Conservation (phyloP, 1,140 invertebrate species). For the Drosophila lacertosa region DNA sequence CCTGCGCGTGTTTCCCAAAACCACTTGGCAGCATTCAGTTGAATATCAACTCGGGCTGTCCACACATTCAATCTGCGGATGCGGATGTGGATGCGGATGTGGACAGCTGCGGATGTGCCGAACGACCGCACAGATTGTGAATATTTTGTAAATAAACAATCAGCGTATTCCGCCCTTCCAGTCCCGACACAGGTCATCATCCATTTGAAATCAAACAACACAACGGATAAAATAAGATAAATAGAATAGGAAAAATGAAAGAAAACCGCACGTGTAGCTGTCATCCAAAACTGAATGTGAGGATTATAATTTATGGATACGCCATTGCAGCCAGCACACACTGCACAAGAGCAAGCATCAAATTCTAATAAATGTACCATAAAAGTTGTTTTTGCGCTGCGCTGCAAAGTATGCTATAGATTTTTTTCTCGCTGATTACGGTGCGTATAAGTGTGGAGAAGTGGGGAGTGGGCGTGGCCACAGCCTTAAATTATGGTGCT, state of each 20-base stretch:
- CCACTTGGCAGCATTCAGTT: background rate
- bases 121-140: slow-evolving; percentile 8
- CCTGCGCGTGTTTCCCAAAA: background rate
- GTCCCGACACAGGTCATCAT: background rate
- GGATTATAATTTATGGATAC: slow-evolving; percentile 32
- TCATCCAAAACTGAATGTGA: slow-evolving; percentile 2
- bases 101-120: background rate
- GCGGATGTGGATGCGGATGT: background rate
- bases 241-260: too few relatives aligned
- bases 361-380: background rate
- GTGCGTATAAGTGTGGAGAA: background rate
- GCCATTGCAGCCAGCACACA: background rate
- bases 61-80: background rate
- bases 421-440: slow-evolving; percentile 22
- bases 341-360: background rate
- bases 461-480: background rate
- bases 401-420: slow-evolving; percentile 35
- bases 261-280: slow-evolving; percentile 13
- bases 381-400: slow-evolving; percentile 1
- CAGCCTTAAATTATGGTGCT: background rate
- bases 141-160: slow-evolving; percentile 13
- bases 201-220: background rate
- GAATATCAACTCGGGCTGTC: background rate
- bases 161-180: background rate
- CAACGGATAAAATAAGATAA: slow-evolving; percentile 5